Conservation (phyloP, 2,888 invertebrate genomes). For the Sthenelais limicola region DNA sequence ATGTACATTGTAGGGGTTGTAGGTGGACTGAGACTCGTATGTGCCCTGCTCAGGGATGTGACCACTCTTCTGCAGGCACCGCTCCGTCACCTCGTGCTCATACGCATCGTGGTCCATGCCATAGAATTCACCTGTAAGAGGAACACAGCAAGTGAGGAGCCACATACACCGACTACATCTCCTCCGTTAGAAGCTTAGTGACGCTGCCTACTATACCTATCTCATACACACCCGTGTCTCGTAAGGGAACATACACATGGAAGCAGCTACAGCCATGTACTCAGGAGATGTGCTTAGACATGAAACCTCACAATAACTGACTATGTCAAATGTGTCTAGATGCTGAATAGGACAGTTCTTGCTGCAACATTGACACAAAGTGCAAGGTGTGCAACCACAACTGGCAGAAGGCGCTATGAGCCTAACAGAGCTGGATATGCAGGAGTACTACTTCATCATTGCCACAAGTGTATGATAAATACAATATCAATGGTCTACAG, state of each 20-base stretch:
- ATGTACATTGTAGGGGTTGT: slow-evolving; percentile 73
- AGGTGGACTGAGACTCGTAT: slow-evolving; percentile 63
- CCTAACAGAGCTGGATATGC: no score
- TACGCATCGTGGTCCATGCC: slow-evolving; percentile 74
- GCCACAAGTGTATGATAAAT: no score
- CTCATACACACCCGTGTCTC: neutral
- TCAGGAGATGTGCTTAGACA: no score
- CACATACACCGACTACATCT: neutral
- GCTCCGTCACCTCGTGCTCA: slow-evolving; percentile 71
- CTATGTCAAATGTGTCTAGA: no score
- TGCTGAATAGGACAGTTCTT: no score
- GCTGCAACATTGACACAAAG: no score
- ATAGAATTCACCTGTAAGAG: slow-evolving; percentile 69
- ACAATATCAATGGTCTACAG: no score
- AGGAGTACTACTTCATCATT: no score
- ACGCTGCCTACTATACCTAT: neutral
- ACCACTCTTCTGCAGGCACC: slow-evolving; percentile 68
- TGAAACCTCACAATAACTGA: no score
- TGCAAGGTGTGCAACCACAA: no score
- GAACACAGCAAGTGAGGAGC: neutral
- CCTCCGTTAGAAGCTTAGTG: neutral
- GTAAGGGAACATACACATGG: neutral
- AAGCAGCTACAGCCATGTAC: neutral
- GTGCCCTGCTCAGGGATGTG: slow-evolving; percentile 59
- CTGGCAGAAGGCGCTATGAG: no score